Percentiles rank a stretch among this genome's conserved stretches.
phyloP scores from a whole-genome alignment of 2,797 vertebrate species.

The Ceryle rudis region DNA sequence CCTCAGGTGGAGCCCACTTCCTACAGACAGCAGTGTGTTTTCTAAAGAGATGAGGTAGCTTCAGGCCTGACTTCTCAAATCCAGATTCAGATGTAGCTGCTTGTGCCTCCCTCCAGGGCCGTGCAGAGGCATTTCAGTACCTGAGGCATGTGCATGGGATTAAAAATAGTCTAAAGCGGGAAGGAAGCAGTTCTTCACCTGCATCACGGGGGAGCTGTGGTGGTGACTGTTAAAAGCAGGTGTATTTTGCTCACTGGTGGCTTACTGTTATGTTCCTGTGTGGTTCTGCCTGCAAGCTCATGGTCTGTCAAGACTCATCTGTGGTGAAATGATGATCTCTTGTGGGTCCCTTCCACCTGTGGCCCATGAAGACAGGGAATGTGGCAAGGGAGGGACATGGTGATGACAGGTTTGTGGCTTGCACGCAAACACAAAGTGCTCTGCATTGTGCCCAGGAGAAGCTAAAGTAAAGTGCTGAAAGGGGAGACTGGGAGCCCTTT shows the following conservation, averaged over 20 bases:
- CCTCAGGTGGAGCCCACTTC: neutral
- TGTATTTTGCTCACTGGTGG: neutral
- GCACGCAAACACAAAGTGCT: rapidly evolving
- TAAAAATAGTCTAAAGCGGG: neutral
- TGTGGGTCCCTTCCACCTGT: neutral
- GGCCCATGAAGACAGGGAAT: neutral
- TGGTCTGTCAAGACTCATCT: neutral
- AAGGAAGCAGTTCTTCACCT: neutral
- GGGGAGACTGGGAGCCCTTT: neutral
- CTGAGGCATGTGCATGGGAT: neutral
- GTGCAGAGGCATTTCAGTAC: neutral
- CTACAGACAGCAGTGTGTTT: neutral
- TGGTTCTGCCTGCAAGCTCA: neutral
- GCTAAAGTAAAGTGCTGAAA: neutral
- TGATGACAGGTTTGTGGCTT: neutral
- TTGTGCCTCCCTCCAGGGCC: neutral
- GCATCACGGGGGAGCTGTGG: rapidly evolving
- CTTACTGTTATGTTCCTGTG: rapidly evolving
- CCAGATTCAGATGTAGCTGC: neutral
- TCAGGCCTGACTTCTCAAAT: neutral
- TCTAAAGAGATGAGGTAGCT: neutral
- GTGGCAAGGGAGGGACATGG: rapidly evolving
- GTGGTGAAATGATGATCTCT: neutral
- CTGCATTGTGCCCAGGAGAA: neutral
- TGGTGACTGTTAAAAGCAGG: neutral